phyloP scores from a whole-genome alignment of 2,888 invertebrate species.

The Oligia fasciuncula region DNA sequence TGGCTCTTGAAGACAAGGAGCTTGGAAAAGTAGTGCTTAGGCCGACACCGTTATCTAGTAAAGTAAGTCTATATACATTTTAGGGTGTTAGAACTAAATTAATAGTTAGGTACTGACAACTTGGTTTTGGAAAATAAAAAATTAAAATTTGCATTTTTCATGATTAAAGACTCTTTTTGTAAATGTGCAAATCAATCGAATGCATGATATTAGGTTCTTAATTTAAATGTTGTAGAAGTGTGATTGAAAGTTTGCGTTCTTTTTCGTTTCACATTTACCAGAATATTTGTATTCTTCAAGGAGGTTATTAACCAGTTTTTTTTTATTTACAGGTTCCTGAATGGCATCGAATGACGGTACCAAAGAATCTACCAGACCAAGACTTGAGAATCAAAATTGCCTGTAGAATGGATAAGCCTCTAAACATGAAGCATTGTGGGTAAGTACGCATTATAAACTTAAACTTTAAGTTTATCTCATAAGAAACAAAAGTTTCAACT shows the following conservation, averaged over 20 bases:
- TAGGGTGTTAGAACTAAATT: background rate
- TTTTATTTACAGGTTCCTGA: slow-evolving; percentile 93
- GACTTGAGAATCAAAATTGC: slow-evolving; percentile 99
- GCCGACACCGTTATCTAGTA: slow-evolving; percentile 96
- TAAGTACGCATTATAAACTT: slow-evolving; percentile 78
- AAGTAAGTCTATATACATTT: slow-evolving; percentile 87
- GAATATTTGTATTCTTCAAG: background rate
- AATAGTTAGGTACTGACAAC: background rate
- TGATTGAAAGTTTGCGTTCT: background rate
- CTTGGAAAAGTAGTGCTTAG: slow-evolving; percentile 97
- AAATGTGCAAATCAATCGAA: background rate
- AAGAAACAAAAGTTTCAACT: background rate
- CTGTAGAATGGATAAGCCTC: slow-evolving; percentile 99
- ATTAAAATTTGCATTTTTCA: background rate
- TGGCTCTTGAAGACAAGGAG: slow-evolving; percentile 99
- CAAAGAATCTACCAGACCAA: slow-evolving; percentile 98
- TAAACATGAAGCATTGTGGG: slow-evolving; percentile 99
- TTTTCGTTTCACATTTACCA: background rate
- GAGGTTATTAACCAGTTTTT: background rate
- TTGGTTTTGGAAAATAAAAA: background rate
- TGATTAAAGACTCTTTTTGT: background rate
- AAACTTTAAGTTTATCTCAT: background rate
- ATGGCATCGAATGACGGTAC: slow-evolving; percentile 99
- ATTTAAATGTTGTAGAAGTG: background rate
- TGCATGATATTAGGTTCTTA: background rate